Percentiles rank a stretch among this genome's conserved stretches.
These are phyloP conservation scores for Prostheceraeus crozeri DNA, from an alignment of 2,888 invertebrate genomes.

Conservation along the genomic window DNA sequence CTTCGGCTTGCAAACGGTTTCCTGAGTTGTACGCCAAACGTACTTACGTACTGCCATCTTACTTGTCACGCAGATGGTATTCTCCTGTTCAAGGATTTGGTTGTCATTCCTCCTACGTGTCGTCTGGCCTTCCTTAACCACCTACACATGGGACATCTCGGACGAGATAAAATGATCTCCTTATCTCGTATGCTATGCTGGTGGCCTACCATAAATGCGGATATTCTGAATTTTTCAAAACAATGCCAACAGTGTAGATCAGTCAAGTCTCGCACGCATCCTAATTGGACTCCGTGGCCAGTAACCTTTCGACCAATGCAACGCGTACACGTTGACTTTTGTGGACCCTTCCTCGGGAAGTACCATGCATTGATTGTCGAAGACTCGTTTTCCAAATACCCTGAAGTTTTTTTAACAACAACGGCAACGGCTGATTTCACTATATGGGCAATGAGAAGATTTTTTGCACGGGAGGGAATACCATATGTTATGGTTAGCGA, in stretches of 20 bases:
- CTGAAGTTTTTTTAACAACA: slow-evolving; percentile 16
- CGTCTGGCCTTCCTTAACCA: background rate
- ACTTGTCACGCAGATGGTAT: too few relatives aligned
- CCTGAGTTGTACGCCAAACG: too few relatives aligned
- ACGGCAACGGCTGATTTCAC: background rate
- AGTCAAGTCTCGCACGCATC: slow-evolving; percentile 5
- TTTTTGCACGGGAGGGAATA: slow-evolving; percentile 6
- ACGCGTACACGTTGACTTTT: slow-evolving; percentile 17
- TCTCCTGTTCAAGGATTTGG: too few relatives aligned
- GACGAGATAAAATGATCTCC: slow-evolving; percentile 11
- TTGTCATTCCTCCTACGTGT: too few relatives aligned
- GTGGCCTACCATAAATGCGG: slow-evolving; percentile 10
- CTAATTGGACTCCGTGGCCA: slow-evolving; percentile 15
- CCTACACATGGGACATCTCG: slow-evolving; percentile 12
- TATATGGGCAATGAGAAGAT: slow-evolving; percentile 1
- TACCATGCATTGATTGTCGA: slow-evolving; percentile 1
- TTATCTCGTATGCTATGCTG: slow-evolving; percentile 1
- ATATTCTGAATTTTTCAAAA: background rate
- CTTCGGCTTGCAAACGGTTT: slow-evolving; percentile 10
- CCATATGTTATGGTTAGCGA: slow-evolving; percentile 1
- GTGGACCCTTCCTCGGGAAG: slow-evolving; percentile 3
- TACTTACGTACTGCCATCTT: too few relatives aligned
- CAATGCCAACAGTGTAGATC: background rate
- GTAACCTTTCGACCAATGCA: slow-evolving; percentile 9
- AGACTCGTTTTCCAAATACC: slow-evolving; percentile 15